Evolutionary conservation across 2,113 vertebrate species (phyloP), one percentile per base, ranked within the genome.

Genomic region (Oxygymnocypris stewartii): DNA sequence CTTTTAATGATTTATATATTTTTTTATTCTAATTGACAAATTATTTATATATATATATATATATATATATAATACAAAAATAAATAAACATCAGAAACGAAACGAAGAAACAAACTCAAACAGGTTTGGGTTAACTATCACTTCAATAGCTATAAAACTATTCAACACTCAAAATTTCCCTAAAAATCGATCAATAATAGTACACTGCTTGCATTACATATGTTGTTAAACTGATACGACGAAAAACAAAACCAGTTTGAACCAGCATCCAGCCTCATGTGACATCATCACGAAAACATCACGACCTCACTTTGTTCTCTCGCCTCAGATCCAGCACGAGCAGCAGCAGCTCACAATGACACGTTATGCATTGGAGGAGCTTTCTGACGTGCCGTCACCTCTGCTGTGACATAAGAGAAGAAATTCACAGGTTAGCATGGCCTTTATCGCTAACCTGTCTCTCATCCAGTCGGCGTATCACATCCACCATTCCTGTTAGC

Each of bases 391-490:
- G 5, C 49, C 8, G 10, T 54, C 76, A 35, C 28, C 63, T 67
- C 25, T 59, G 31, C 77, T 40, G 13, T 18, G 35, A 61, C 69
- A 73, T 37, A 42, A 73, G 37, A 42, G 37, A 73, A 42, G 37
- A 13, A 80, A 42, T 20, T 80, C 78, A 80, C 57, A 6, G 13
- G 54, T 80, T 61, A 63, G 57, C 78, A 16, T 16, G 78, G 35
- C 23, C 78, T 80, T 80, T 80, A 80, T 63, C 57, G 1, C 78
- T 9, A 61, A 25, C 54, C 7, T 23, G 78, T 4, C 78, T 63
- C 57, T 61, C 54, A 40, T n/a, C 37, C 6, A 35, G 35, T 23
- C 35, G 23, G 37, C 35, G 40, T 42, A 42, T 79, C 78, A 14
- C 35, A 79, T 25, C 78, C 16, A 2, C 76, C 76, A 78, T 40